phyloP scores from a whole-genome alignment of 2,888 invertebrate species.

The Dolomedes plantarius region DNA sequence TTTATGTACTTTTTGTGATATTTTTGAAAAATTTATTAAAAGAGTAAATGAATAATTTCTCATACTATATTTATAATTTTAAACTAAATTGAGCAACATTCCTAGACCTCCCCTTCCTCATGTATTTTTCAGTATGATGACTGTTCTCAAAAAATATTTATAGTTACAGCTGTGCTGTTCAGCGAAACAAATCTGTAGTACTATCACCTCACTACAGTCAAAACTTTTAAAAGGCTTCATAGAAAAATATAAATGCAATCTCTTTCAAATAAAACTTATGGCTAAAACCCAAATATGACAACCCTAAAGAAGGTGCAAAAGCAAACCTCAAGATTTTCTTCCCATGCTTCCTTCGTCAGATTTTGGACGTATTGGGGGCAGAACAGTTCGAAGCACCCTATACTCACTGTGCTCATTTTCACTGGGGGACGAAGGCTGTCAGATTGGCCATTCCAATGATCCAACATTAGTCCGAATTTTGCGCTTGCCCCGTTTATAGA shows the following conservation, averaged over 20 bases:
- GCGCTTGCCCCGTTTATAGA: constrained; percentile 66
- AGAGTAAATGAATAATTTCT: too few relatives aligned
- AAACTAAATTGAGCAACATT: too few relatives aligned
- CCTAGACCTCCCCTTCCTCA: too few relatives aligned
- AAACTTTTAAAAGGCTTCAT: background rate
- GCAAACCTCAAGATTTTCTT: constrained; percentile 23
- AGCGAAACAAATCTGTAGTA: too few relatives aligned
- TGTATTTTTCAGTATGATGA: too few relatives aligned
- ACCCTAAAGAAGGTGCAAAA: constrained; percentile 27
- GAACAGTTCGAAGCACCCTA: constrained; percentile 48
- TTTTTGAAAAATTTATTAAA: too few relatives aligned
- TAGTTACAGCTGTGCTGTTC: too few relatives aligned
- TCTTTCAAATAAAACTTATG: background rate
- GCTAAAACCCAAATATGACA: background rate
- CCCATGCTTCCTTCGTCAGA: constrained; percentile 61
- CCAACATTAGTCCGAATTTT: constrained; percentile 58
- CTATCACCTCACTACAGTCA: too few relatives aligned
- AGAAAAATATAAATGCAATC: background rate
- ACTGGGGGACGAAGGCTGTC: constrained; percentile 67
- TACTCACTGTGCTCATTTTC: constrained; percentile 37
- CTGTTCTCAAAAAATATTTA: too few relatives aligned
- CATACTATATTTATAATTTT: too few relatives aligned
- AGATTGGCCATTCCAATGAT: constrained; percentile 68
- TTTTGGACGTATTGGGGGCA: constrained; percentile 67
- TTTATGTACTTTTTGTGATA: too few relatives aligned